Evolutionary conservation across 2,797 vertebrate genomes (phyloP), one percentile per base, ranked within the genome.

Genomic region (Gobionotothen gibberifrons): DNA sequence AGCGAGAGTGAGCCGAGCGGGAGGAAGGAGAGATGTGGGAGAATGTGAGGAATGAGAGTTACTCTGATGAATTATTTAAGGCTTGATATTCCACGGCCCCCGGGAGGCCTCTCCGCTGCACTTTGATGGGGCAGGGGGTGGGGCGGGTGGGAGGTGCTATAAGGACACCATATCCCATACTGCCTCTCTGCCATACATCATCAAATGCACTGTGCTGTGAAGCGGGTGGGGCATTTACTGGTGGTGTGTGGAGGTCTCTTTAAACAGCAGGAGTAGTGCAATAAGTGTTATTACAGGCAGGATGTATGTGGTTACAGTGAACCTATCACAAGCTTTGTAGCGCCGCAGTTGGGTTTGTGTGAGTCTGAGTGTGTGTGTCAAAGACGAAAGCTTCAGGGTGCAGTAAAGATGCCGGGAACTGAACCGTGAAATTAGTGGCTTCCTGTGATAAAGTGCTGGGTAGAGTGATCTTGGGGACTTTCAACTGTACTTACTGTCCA

Each of bases 41-140:
- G 87, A 79, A 87, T 90, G 82, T 83, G 87, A 87, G 79, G 80
- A 89, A 91, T 81, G 69, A 90, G 81, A 55, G 46, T 66, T 83
- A 66, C 78, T 85, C 86, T 86, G 86, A 92, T 94, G 84, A 93
- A 93, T 94, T 93, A 94, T 93, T 94, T 85, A 93, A 87, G 71
- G 74, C 52, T 76, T 87, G 86, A 92, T 91, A 92, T 90, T 89
- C 90, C 82, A 79, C 39, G 19, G 76, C 64, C 65, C 84, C 87
- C 88, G 63, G 46, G 91, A 93, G 90, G 87, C 75, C 53, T 85
- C 83, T 74, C 48, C 17, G 19, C 68, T 77, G 71, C 79, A 76
- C 82, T 86, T 78, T 84, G 82, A 85, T 83, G 75, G 74, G 22
- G 81, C 67, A 54, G 69, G 83, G 69, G 75, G 76, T 69, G 61